Evolutionary conservation across 2,797 vertebrate species (phyloP).

Genomic region (Setipinna tenuifilis): DNA sequence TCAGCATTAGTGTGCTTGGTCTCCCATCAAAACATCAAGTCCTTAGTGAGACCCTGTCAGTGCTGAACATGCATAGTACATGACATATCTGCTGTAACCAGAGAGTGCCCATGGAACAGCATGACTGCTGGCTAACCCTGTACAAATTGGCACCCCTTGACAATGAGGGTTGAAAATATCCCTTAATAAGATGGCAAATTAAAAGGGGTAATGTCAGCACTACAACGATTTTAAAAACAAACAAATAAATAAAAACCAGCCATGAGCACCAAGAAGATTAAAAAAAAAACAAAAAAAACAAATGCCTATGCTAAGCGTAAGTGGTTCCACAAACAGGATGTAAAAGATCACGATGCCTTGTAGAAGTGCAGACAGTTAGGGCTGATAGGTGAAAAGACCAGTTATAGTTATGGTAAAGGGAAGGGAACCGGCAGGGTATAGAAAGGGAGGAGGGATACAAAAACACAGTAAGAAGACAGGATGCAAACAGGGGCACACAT

Average conservation of each 20-base stretch:
- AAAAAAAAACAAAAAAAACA: neutral
- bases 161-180: conserved; percentile 16
- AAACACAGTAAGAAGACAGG: neutral
- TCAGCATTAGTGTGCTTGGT: neutral
- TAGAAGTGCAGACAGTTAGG: neutral
- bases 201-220: neutral
- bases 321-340: neutral
- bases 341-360: neutral
- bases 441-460: neutral
- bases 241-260: neutral
- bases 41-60: neutral
- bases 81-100: conserved; percentile 2
- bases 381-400: neutral
- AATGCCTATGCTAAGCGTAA: neutral
- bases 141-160: neutral
- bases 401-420: neutral
- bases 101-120: conserved; percentile 16
- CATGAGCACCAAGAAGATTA: neutral
- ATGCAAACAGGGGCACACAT: neutral
- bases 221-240: neutral
- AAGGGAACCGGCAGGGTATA: neutral
- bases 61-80: conserved; percentile 18
- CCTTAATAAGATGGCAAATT: neutral
- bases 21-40: neutral
- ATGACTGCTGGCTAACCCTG: conserved; percentile 20